Conservation (phyloP, 2,888 invertebrate genomes). For the Drosophila macrothrix region DNA sequence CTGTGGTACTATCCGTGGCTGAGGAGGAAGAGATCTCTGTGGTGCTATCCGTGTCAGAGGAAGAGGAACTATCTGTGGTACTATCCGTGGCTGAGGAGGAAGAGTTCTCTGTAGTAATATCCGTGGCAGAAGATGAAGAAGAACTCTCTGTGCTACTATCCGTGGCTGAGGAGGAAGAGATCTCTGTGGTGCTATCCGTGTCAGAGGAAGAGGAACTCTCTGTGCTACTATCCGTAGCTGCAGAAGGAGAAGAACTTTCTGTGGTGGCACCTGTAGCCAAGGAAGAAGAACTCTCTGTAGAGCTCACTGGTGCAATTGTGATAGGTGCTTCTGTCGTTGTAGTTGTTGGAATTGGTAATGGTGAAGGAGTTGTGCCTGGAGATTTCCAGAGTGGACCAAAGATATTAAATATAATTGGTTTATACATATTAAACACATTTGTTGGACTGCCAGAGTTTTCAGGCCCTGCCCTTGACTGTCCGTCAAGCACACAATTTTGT, state of each 20-base stretch:
- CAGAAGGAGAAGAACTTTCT: neutral
- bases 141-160: conserved; percentile 6
- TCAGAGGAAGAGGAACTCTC: conserved; percentile 4
- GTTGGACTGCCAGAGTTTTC: neutral
- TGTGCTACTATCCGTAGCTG: neutral
- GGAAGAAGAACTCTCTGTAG: conserved; percentile 2
- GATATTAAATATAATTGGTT: conserved; percentile 39
- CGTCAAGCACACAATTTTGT: conserved; percentile 37
- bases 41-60: neutral
- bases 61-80: neutral
- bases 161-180: neutral
- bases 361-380: neutral
- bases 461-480: neutral
- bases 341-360: neutral
- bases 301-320: neutral
- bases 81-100: neutral
- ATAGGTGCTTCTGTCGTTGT: neutral
- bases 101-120: neutral
- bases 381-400: conserved; percentile 24
- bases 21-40: neutral
- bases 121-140: neutral
- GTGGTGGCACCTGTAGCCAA: neutral
- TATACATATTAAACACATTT: conserved; percentile 44
- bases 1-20: conserved; percentile 2
- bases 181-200: neutral